Evolutionary conservation across 2,113 vertebrate species (phyloP).

Genomic region (Pterocles gutturalis): DNA sequence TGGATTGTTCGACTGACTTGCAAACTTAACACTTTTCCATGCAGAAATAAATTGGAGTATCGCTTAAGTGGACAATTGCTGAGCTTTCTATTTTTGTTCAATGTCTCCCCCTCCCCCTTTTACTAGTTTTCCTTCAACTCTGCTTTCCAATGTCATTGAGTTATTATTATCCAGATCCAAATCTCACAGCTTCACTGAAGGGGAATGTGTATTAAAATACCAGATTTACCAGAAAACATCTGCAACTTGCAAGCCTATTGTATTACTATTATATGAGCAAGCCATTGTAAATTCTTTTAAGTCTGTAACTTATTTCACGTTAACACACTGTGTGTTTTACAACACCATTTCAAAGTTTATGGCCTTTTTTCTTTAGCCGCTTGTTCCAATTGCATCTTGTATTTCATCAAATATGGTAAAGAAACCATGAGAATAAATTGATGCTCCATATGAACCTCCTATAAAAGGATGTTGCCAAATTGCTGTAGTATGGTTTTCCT

Average conservation of each 20-base stretch:
- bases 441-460: constrained; percentile 79
- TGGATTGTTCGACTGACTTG: background rate
- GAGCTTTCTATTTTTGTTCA: constrained; percentile 14
- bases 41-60: background rate
- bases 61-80: background rate
- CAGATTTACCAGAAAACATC: constrained; percentile 57
- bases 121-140: constrained; percentile 1
- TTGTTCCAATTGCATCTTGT: constrained; percentile 77
- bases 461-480: constrained; percentile 77
- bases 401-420: constrained; percentile 85
- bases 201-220: constrained; percentile 47
- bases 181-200: constrained; percentile 44
- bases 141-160: constrained; percentile 6
- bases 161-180: constrained; percentile 52
- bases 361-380: constrained; percentile 65
- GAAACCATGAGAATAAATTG: constrained; percentile 80
- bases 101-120: background rate
- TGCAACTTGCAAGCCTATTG: constrained; percentile 39
- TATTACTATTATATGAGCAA: constrained; percentile 29
- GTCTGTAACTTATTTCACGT: constrained; percentile 67
- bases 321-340: constrained; percentile 72
- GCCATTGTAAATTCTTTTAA: constrained; percentile 56
- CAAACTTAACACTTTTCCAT: background rate
- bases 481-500: constrained; percentile 85
- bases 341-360: constrained; percentile 74